Evolutionary conservation across 2,797 vertebrate species (phyloP).

Genomic region (Tachyglossus aculeatus): DNA sequence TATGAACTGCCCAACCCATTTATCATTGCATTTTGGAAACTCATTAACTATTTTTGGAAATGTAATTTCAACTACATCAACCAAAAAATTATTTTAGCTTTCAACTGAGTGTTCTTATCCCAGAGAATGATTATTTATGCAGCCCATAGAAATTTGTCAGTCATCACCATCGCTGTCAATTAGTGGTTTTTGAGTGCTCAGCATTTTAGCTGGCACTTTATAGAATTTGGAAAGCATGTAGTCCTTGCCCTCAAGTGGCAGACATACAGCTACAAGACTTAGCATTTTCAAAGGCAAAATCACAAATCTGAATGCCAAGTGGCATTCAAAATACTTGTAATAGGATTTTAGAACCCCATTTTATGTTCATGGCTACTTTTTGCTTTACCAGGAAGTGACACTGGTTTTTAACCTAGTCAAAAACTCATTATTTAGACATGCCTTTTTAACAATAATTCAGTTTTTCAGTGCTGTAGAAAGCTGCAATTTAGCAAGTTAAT

Average conservation of each 20-base stretch:
- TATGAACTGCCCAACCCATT: background rate
- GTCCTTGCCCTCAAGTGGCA: too few species aligned
- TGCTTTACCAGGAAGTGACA: too few species aligned
- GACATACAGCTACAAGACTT: too few species aligned
- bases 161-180: background rate
- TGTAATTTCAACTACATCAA: background rate
- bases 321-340: too few species aligned
- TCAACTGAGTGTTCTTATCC: too few species aligned
- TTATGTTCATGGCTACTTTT: too few species aligned
- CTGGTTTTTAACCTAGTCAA: too few species aligned
- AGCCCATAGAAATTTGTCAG: background rate
- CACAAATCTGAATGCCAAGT: too few species aligned
- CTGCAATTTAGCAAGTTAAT: background rate
- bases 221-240: too few species aligned
- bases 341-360: too few species aligned
- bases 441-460: background rate
- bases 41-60: background rate
- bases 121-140: background rate
- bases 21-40: background rate
- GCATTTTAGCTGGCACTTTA: background rate
- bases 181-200: background rate
- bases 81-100: background rate
- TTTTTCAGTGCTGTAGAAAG: background rate
- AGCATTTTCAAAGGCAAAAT: too few species aligned
- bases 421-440: too few species aligned